Conservation (phyloP, 2,113 vertebrate genomes). For the Carassius carassius region DNA sequence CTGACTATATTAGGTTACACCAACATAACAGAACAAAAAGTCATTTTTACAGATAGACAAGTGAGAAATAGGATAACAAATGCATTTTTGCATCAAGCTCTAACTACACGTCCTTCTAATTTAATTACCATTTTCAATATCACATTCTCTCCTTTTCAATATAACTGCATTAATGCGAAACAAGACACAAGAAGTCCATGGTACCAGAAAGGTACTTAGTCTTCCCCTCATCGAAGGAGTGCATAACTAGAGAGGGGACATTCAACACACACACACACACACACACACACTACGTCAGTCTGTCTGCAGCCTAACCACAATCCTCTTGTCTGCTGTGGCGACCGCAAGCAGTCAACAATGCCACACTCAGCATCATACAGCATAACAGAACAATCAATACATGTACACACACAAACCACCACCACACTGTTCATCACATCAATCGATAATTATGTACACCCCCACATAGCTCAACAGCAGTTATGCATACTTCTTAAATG, state of each 20-base stretch:
- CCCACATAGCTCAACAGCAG: slow-evolving; percentile 72
- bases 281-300: slow-evolving; percentile 60
- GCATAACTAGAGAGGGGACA: neutral
- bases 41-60: neutral
- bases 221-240: neutral
- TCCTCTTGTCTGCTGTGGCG: slow-evolving; percentile 76
- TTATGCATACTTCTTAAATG: slow-evolving; percentile 3
- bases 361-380: slow-evolving; percentile 76
- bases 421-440: slow-evolving; percentile 46
- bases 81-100: neutral
- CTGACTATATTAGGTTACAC: neutral
- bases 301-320: slow-evolving; percentile 77
- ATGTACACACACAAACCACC: slow-evolving; percentile 40
- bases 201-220: neutral
- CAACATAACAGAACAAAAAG: neutral
- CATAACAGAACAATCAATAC: slow-evolving; percentile 70
- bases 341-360: slow-evolving; percentile 86
- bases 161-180: neutral
- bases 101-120: too few species aligned
- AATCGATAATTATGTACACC: slow-evolving; percentile 79
- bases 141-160: neutral
- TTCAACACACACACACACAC: neutral
- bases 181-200: neutral
- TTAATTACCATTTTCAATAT: neutral
- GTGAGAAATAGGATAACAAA: neutral